These are phyloP conservation scores for Cataglyphis livida DNA, from an alignment of 2,888 invertebrate genomes.

Conservation along the genomic window DNA sequence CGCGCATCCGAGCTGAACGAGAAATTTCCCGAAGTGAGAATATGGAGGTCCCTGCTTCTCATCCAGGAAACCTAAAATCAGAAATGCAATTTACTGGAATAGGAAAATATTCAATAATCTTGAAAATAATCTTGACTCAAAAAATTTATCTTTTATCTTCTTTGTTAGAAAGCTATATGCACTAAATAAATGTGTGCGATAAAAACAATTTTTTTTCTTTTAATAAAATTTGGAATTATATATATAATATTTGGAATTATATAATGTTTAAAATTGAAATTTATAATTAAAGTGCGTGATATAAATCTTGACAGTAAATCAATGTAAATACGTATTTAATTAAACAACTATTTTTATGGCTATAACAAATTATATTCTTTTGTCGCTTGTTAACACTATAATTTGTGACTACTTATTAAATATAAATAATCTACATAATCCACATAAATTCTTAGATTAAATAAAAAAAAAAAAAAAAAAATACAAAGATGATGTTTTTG, in stretches of 20 bases:
- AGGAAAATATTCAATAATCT: not conserved
- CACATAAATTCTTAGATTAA: not conserved
- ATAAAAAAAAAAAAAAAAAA: not conserved
- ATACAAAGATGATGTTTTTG: not conserved
- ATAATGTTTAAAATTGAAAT: not conserved
- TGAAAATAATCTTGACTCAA: not conserved
- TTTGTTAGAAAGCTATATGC: not conserved
- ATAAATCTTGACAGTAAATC: not conserved
- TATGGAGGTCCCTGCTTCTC: slow-evolving; percentile 90
- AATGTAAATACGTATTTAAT: not conserved
- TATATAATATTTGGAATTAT: not conserved
- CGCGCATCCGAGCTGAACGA: slow-evolving; percentile 90
- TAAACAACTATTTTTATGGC: not conserved
- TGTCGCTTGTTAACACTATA: not conserved
- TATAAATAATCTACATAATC: not conserved
- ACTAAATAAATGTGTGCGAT: not conserved
- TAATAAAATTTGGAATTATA: not conserved
- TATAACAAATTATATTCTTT: not conserved
- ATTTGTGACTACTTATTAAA: not conserved
- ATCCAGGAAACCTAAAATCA: slow-evolving; percentile 91
- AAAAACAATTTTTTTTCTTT: not conserved
- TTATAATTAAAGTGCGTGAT: not conserved
- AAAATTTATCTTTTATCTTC: not conserved
- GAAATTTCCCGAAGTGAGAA: slow-evolving; percentile 88
- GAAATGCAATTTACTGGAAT: slow-evolving; percentile 45